Evolutionary conservation across 2,113 vertebrate species (phyloP).

Genomic region (Nyctibius bracteatus): DNA sequence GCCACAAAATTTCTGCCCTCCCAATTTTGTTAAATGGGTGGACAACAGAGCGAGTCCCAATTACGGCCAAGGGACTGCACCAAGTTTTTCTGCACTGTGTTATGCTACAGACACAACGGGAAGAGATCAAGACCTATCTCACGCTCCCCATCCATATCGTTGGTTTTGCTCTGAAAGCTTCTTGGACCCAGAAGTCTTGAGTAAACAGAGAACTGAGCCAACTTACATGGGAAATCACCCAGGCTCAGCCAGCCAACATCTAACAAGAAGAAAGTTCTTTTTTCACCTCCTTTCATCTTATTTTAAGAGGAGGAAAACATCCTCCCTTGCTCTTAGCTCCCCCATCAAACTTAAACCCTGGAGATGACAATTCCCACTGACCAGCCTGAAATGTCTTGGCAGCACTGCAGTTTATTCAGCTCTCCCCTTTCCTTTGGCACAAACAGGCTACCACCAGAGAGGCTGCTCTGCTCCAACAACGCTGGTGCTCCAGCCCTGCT

Average conservation of each 20-base stretch:
- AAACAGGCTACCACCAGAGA: background rate
- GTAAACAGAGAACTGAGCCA: background rate
- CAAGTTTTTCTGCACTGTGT: background rate
- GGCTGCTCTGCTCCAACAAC: background rate
- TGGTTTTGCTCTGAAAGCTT: background rate
- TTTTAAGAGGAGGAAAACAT: background rate
- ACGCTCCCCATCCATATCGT: background rate
- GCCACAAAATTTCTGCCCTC: background rate
- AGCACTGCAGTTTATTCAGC: background rate
- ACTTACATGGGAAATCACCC: background rate
- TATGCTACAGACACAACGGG: background rate
- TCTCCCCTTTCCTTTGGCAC: background rate
- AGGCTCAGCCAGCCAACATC: background rate
- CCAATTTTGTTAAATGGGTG: fast-evolving
- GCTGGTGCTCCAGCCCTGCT: background rate
- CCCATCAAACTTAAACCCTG: background rate
- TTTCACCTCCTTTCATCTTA: background rate
- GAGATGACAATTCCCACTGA: background rate
- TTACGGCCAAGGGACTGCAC: fast-evolving
- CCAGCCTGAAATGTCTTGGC: background rate
- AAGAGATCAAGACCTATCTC: background rate
- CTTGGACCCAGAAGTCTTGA: background rate
- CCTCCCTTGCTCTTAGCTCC: background rate
- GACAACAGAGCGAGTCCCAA: fast-evolving
- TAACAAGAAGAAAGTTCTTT: background rate